A percentile compares a stretch with the other conserved stretches of the same genome.
Evolutionary conservation across 2,888 invertebrate species (phyloP).

Genomic region (Hydroisotoma schaefferi): DNA sequence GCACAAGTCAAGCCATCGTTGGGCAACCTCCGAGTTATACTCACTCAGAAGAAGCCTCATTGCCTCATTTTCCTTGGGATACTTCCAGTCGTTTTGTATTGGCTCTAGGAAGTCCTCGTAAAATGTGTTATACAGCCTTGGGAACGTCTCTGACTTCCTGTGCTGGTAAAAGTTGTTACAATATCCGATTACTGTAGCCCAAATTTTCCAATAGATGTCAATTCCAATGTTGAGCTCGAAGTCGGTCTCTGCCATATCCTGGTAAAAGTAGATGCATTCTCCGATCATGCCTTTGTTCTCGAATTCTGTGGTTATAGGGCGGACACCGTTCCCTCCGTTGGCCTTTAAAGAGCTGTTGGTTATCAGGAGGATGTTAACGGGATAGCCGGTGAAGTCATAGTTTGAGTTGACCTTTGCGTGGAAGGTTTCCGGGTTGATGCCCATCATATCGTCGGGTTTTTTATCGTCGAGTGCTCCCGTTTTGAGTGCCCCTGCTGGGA

Average conservation of each 20-base stretch:
- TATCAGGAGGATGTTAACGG: conserved; percentile 6
- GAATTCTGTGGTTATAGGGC: no score
- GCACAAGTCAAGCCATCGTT: conserved; percentile 30
- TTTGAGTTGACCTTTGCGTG: background rate
- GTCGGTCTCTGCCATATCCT: conserved; percentile 25
- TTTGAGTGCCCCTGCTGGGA: no score
- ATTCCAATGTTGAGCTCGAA: conserved; percentile 31
- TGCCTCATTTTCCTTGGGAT: conserved; percentile 14
- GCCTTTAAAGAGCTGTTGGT: no score
- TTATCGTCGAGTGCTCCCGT: background rate
- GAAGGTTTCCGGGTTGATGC: background rate
- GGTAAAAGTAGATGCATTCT: conserved; percentile 23
- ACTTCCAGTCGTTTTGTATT: conserved; percentile 17
- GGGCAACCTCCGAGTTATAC: conserved; percentile 8
- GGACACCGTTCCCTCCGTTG: background rate
- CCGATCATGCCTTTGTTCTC: background rate
- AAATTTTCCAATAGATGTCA: conserved; percentile 35
- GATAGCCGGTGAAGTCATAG: conserved; percentile 5
- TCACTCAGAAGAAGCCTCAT: conserved; percentile 21
- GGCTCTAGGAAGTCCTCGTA: conserved; percentile 27
- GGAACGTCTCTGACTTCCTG: conserved; percentile 30
- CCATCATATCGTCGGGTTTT: background rate
- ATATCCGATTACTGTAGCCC: conserved; percentile 27
- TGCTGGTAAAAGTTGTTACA: conserved; percentile 24
- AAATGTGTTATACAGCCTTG: conserved; percentile 25